These are phyloP conservation scores for Nymphicus hollandicus DNA, from an alignment of 2,113 vertebrate species.

Conservation along the genomic window DNA sequence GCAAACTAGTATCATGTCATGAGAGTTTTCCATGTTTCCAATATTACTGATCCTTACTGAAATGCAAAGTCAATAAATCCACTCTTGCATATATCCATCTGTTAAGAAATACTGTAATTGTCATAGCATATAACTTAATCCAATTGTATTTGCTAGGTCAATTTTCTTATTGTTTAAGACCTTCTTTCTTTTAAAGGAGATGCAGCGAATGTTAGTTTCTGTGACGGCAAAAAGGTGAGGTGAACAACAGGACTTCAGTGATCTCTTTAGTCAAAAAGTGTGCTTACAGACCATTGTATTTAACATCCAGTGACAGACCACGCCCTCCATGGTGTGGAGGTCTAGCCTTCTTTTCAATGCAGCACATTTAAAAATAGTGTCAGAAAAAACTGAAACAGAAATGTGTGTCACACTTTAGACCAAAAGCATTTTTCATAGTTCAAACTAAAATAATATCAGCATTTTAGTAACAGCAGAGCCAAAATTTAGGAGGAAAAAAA, in stretches of 20 bases:
- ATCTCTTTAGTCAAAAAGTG: not conserved
- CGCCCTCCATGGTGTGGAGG: not conserved
- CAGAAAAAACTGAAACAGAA: not conserved
- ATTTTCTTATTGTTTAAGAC: not conserved
- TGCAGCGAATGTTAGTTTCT: not conserved
- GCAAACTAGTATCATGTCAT: not conserved
- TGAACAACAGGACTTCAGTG: not conserved
- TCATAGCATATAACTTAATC: not conserved
- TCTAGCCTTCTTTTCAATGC: not conserved
- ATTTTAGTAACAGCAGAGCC: not conserved
- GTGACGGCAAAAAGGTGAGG: not conserved
- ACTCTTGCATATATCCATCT: not conserved
- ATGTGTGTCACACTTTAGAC: not conserved
- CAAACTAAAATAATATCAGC: not conserved
- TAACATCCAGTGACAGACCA: not conserved
- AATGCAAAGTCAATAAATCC: not conserved
- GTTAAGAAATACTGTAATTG: not conserved
- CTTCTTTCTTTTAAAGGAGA: not conserved
- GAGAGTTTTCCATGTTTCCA: not conserved
- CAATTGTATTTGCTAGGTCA: not conserved
- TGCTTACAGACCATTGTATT: not conserved
- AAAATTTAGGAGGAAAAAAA: not conserved
- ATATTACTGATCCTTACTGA: not conserved
- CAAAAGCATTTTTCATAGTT: not conserved
- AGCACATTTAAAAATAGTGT: not conserved